Percentiles rank a stretch among this genome's conserved stretches.
Conservation (phyloP, 2,888 invertebrate species). For the Embidobia sp. region DNA sequence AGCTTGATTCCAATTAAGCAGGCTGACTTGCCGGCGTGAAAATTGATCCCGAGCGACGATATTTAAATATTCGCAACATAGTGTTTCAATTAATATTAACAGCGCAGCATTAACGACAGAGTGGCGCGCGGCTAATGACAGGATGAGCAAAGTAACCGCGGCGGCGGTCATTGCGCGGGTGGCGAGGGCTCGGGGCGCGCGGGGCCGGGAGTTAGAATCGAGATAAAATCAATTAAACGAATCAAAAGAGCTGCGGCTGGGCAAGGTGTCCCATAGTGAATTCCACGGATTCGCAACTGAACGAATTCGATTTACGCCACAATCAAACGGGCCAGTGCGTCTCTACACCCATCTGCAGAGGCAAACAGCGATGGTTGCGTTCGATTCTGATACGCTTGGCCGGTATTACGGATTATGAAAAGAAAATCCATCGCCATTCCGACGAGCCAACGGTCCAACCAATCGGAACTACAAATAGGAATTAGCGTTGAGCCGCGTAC, state of each 20-base stretch:
- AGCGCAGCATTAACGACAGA: conserved; percentile 5
- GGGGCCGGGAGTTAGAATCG: conserved; percentile 34
- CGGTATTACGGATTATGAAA: conserved; percentile 73
- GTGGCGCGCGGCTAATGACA: conserved; percentile 20
- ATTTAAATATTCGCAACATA: conserved; percentile 17
- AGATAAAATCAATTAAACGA: conserved; percentile 69
- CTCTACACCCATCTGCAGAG: conserved; percentile 62
- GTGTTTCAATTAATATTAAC: conserved; percentile 34
- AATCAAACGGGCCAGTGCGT: conserved; percentile 67
- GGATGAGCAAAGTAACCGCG: conserved; percentile 48
- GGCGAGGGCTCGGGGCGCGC: conserved; percentile 11
- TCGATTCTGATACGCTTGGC: conserved; percentile 63
- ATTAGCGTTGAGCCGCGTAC: conserved; percentile 78
- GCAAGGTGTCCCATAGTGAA: conserved; percentile 64
- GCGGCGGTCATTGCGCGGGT: conserved; percentile 36
- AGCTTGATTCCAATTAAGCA: background rate
- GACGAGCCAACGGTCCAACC: conserved; percentile 70
- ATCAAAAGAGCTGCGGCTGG: conserved; percentile 68
- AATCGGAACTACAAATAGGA: conserved; percentile 79
- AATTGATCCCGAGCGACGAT: background rate
- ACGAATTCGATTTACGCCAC: conserved; percentile 68
- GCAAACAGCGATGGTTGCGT: conserved; percentile 53
- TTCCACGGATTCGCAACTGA: conserved; percentile 65
- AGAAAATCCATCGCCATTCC: conserved; percentile 73
- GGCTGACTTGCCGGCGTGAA: conserved; percentile 1